Evolutionary conservation across 2,797 vertebrate genomes (phyloP), one percentile per base, ranked within the genome.

Genomic region (Argentina silus): DNA sequence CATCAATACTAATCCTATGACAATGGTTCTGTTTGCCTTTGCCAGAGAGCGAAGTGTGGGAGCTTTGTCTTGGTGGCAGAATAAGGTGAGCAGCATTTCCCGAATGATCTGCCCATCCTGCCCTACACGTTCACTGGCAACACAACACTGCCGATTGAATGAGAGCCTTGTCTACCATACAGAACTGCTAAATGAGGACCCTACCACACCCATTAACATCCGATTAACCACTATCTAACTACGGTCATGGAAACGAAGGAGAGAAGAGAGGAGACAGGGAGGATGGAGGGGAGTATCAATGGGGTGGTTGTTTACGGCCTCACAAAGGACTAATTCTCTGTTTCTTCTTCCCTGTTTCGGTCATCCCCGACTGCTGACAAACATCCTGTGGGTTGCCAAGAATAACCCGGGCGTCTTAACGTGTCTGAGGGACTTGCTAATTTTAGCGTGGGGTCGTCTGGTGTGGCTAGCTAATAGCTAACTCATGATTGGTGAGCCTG

Each of bases 321-420:
- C 21, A 74, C 50, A 78, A 77, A 72, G 63, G 44, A 45, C 12
- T 6, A 8, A 3, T 23, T 64, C 64, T 70, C 43, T 23, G 47
- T 23, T 44, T 48, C 51, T 21, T 15, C 50, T 43, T 55, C 48
- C 51, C 66, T 44, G 53, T 47, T 67, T 27, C 19, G 21, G 60
- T 67, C 82, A 76, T 78, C 65, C 27, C 27, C 61, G 12, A 60
- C 70, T 74, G 69, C 74, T 79, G 76, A 83, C 67, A 74, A 74
- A 69, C 36, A 17, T 73, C 66, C 73, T 65, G 45, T 66, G 75
- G 61, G 48, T 36, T 45, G 62, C 7, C 61, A 55, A 57, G 64
- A 83, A 71, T 72, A 76, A 50, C 47, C 48, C 3, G 1, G n/a
- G 47, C 15, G 42, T 3, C 57, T 17, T 36, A 48, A 43, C 51